Evolutionary conservation across 2,113 vertebrate species (phyloP), one percentile per base, ranked within the genome.

Genomic region (Zosterops hypoxanthus): DNA sequence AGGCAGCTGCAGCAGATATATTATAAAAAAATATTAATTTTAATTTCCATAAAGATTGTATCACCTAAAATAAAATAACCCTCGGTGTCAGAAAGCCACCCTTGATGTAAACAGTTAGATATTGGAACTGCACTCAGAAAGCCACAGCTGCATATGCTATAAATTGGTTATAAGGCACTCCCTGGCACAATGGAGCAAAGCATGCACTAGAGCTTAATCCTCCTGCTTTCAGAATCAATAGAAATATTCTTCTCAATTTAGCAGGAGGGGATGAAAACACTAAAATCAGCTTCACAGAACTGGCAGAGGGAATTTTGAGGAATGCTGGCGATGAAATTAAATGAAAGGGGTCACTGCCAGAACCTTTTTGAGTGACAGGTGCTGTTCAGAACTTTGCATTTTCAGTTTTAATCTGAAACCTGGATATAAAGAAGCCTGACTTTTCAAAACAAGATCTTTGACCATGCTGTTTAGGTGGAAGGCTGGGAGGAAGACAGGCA

Each of bases 171-270:
- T 55, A 91, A 86, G 42, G 41, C 46, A 84, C 36, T 90, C 70
- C 6, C 34, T 61, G 66, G 66, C 24, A 80, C 71, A 64, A 14
- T 3, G 15, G 52, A 93, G 46, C 26, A 82, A 84, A 86, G 46
- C 18, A 73, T 15, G 17, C 0, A 2, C 28, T 56, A 33, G 13
- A 79, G 20, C 26, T 89, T 91, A 83, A 89, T 91, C 66, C 65
- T 72, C 68, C 53, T 82, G 41, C 73, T 78, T 82, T 95, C 75
- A 65, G 59, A 89, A 91, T 96, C 86, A 91, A 91, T 65, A 95
- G 57, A 87, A 92, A 94, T 89, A 87, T 68, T 87, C 81, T 75
- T 86, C 55, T 76, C 55, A 87, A 49, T 92, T 91, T 87, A 92
- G 66, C 61, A 61, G 61, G 25, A 82, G 29, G 28, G 42, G n/a